phyloP scores from a whole-genome alignment of 2,113 vertebrate species.

The Bos indicus region DNA sequence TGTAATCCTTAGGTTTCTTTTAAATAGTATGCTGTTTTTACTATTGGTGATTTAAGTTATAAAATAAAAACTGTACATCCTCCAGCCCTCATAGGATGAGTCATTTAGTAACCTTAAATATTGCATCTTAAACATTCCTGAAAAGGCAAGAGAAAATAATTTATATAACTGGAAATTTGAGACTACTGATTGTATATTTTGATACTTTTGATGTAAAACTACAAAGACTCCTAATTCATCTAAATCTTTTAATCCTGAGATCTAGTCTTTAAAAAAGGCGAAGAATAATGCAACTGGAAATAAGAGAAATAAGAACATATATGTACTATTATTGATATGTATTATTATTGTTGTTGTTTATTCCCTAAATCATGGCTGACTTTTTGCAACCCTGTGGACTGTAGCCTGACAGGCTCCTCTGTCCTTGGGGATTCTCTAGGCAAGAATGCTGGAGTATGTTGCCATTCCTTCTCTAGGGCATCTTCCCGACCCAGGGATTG shows the following conservation, averaged over 20 bases:
- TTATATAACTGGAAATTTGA: background rate
- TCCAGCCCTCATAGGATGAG: background rate
- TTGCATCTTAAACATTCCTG: slow-evolving; percentile 12
- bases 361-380: background rate
- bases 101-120: slow-evolving; percentile 19
- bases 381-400: background rate
- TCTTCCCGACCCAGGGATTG: background rate
- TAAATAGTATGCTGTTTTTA: slow-evolving; percentile 1
- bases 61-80: background rate
- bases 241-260: slow-evolving; percentile 15
- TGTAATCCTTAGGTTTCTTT: background rate
- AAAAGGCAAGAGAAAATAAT: slow-evolving; percentile 7
- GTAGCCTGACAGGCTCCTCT: background rate
- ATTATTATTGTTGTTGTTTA: background rate
- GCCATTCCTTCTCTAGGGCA: background rate
- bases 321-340: background rate
- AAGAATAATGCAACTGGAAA: background rate
- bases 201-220: slow-evolving; percentile 2
- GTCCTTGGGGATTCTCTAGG: background rate
- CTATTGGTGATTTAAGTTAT: slow-evolving; percentile 3
- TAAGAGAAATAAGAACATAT: background rate
- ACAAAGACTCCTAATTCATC: background rate
- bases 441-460: background rate
- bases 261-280: background rate
- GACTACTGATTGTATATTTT: background rate